phyloP scores from a whole-genome alignment of 2,113 vertebrate genomes.

The Callionymus lyra region DNA sequence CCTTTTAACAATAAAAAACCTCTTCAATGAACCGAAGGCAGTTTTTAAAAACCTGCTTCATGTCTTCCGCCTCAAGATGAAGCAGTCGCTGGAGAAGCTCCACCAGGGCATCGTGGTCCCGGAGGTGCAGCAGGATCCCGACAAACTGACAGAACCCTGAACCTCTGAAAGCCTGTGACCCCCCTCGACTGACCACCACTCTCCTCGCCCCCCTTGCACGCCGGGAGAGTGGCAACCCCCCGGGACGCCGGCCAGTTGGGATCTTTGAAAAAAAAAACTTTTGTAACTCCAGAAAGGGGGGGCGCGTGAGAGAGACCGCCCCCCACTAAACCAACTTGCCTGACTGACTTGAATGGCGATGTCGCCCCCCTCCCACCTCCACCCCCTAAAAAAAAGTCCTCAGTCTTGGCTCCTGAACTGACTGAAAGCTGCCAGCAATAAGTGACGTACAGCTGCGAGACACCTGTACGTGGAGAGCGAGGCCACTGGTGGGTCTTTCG shows the following conservation, averaged over 20 bases:
- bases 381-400: too few relatives aligned
- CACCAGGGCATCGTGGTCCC: conserved; percentile 73
- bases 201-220: background rate
- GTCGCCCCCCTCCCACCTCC: too few relatives aligned
- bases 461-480: conserved; percentile 4
- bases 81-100: conserved; percentile 81
- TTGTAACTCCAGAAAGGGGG: conserved; percentile 1
- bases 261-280: too few relatives aligned
- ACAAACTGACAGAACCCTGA: conserved; percentile 43
- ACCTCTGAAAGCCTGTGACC: background rate
- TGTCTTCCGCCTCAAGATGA: conserved; percentile 72
- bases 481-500: conserved; percentile 38
- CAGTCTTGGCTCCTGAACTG: conserved; percentile 7
- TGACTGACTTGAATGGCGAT: conserved; percentile 56
- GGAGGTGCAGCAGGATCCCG: conserved; percentile 62
- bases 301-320: conserved; percentile 12
- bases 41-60: too few relatives aligned
- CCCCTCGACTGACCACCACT: background rate
- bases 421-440: conserved; percentile 47
- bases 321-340: conserved; percentile 28
- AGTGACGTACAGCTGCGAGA: conserved; percentile 21
- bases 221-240: background rate
- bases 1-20: too few relatives aligned
- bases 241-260: too few relatives aligned
- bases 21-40: too few relatives aligned